These are phyloP conservation scores for Cricetomys ansorgei DNA, from an alignment of 2,113 vertebrate species.

Conservation along the genomic window DNA sequence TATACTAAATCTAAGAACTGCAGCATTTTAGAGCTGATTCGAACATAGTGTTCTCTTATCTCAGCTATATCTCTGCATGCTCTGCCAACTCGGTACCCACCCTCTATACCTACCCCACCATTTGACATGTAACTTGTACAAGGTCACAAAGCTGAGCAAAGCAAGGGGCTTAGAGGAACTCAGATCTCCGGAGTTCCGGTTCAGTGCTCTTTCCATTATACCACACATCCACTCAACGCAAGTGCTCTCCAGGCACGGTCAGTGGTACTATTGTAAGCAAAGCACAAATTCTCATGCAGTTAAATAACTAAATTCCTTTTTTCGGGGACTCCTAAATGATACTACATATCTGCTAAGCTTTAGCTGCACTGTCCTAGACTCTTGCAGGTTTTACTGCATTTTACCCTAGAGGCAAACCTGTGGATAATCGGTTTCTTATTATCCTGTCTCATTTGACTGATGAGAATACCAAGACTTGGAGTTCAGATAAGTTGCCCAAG, in stretches of 20 bases:
- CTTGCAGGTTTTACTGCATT: slow-evolving; percentile 45
- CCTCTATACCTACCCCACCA: background rate
- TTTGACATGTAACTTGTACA: slow-evolving; percentile 52
- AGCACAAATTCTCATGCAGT: slow-evolving; percentile 40
- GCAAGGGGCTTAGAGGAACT: slow-evolving; percentile 19
- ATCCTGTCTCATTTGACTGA: slow-evolving; percentile 46
- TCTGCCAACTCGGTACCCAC: slow-evolving; percentile 19
- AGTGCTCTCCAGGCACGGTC: slow-evolving; percentile 29
- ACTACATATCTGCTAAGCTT: slow-evolving; percentile 51
- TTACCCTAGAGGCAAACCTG: slow-evolving; percentile 57
- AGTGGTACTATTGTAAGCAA: slow-evolving; percentile 27
- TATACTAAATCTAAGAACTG: slow-evolving; percentile 62
- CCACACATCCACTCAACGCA: background rate
- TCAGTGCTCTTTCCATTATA: slow-evolving; percentile 57
- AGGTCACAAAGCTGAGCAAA: slow-evolving; percentile 57
- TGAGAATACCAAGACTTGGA: slow-evolving; percentile 42
- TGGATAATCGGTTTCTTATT: slow-evolving; percentile 48
- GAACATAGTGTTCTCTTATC: slow-evolving; percentile 31
- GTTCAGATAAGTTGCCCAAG: slow-evolving; percentile 75
- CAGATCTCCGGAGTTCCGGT: slow-evolving; percentile 10
- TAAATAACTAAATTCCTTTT: slow-evolving; percentile 63
- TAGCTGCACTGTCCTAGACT: background rate
- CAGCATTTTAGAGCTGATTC: slow-evolving; percentile 30
- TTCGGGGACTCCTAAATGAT: slow-evolving; percentile 29
- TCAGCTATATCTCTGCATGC: slow-evolving; percentile 11